These are phyloP conservation scores for Drosophila planitibia DNA, from an alignment of 2,888 invertebrate species.

Conservation along the genomic window DNA sequence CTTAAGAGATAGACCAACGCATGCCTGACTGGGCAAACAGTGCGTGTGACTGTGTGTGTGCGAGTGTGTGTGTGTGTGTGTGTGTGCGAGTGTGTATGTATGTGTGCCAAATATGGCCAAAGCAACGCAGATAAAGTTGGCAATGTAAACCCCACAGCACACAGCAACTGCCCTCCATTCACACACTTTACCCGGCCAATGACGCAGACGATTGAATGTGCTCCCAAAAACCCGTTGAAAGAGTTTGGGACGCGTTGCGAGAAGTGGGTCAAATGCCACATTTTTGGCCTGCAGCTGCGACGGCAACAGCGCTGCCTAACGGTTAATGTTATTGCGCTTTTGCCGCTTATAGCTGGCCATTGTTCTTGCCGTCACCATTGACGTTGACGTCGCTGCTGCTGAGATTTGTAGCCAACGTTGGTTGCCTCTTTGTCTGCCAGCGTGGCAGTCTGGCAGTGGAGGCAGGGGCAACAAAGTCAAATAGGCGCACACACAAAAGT, in stretches of 20 bases:
- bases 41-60: conserved; percentile 37
- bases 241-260: conserved; percentile 45
- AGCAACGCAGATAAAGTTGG: conserved; percentile 57
- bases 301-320: conserved; percentile 62
- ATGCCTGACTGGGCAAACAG: conserved; percentile 50
- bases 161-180: background rate
- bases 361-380: conserved; percentile 39
- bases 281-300: conserved; percentile 65
- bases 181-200: conserved; percentile 32
- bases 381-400: conserved; percentile 16
- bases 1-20: conserved; percentile 70
- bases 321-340: conserved; percentile 79
- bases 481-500: conserved; percentile 63
- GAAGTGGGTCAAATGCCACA: conserved; percentile 77
- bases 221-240: conserved; percentile 55
- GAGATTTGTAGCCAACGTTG: conserved; percentile 35
- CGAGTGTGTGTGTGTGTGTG: conserved; percentile 4
- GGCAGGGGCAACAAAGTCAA: conserved; percentile 50
- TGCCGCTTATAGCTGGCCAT: conserved; percentile 66
- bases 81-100: conserved; percentile 8
- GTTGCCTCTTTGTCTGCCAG: conserved; percentile 3
- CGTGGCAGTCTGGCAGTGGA: background rate
- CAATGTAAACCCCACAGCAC: conserved; percentile 14
- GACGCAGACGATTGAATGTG: conserved; percentile 74
- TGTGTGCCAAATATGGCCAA: conserved; percentile 59